These are phyloP conservation scores for Gobio gobio DNA, from an alignment of 2,113 vertebrate genomes.

Conservation along the genomic window DNA sequence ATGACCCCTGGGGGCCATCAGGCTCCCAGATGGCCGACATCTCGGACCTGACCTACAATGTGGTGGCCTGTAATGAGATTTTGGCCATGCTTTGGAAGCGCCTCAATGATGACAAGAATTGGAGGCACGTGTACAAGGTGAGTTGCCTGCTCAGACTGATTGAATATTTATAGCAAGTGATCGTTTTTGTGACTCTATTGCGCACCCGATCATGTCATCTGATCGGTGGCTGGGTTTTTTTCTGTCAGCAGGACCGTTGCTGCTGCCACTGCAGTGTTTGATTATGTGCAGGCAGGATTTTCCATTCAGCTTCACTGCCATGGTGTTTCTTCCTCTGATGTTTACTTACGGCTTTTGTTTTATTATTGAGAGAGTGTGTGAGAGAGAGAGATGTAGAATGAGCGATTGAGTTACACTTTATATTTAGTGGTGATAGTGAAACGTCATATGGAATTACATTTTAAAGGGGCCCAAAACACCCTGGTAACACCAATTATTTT, in stretches of 20 bases:
- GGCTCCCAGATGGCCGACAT: constrained; percentile 89
- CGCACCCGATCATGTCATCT: neutral
- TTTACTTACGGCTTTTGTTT: constrained; percentile 20
- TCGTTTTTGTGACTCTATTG: constrained; percentile 11
- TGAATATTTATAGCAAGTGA: constrained; percentile 36
- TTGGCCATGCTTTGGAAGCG: constrained; percentile 91
- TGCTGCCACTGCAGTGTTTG: constrained; percentile 9
- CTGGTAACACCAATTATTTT: neutral
- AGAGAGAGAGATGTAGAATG: neutral
- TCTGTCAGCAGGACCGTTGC: neutral
- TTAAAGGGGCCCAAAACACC: neutral
- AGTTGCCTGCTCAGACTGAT: constrained; percentile 34
- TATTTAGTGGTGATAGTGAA: neutral
- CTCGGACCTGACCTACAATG: constrained; percentile 88
- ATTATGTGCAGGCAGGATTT: neutral
- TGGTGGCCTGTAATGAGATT: constrained; percentile 88
- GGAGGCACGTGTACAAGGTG: constrained; percentile 92
- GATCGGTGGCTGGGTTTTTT: neutral
- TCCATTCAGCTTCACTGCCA: neutral
- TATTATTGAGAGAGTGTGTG: neutral
- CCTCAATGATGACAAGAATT: constrained; percentile 89
- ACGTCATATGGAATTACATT: neutral
- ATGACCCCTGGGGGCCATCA: constrained; percentile 90
- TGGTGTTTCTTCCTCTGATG: neutral
- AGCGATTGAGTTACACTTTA: constrained; percentile 1